Conservation (phyloP, 2,888 invertebrate genomes). For the Eumacrocentrus americanus region DNA sequence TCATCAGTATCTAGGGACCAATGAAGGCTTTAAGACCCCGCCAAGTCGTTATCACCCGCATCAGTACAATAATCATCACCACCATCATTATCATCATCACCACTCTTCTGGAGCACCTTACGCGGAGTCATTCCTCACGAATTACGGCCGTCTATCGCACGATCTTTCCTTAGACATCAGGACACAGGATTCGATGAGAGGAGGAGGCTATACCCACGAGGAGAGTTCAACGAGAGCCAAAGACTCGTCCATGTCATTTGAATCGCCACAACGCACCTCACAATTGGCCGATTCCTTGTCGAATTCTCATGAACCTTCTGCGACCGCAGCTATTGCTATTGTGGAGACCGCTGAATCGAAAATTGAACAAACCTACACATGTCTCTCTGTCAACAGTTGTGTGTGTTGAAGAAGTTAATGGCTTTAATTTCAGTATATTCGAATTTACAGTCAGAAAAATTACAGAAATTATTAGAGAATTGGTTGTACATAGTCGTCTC, state of each 20-base stretch:
- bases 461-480: too few species aligned
- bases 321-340: constrained; percentile 24
- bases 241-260: constrained; percentile 34
- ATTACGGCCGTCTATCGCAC: constrained; percentile 53
- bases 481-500: too few species aligned
- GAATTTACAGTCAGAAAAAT: too few species aligned
- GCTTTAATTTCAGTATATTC: too few species aligned
- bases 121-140: constrained; percentile 50
- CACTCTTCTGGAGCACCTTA: constrained; percentile 45
- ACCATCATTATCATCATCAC: constrained; percentile 46
- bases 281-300: constrained; percentile 27
- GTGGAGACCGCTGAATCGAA: constrained; percentile 45
- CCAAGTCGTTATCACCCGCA: constrained; percentile 51
- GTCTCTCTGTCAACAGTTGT: constrained; percentile 55
- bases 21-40: constrained; percentile 53
- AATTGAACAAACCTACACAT: constrained; percentile 54
- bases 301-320: constrained; percentile 6
- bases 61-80: constrained; percentile 47
- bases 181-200: constrained; percentile 43
- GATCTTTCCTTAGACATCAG: constrained; percentile 45
- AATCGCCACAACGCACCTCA: constrained; percentile 27
- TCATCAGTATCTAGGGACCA: constrained; percentile 55
- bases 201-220: constrained; percentile 41
- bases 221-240: constrained; percentile 42
- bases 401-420: constrained; percentile 52